Base-by-base conservation (phyloP, 2,797 vertebrate genomes). In the Gouania willdenowi region DNA sequence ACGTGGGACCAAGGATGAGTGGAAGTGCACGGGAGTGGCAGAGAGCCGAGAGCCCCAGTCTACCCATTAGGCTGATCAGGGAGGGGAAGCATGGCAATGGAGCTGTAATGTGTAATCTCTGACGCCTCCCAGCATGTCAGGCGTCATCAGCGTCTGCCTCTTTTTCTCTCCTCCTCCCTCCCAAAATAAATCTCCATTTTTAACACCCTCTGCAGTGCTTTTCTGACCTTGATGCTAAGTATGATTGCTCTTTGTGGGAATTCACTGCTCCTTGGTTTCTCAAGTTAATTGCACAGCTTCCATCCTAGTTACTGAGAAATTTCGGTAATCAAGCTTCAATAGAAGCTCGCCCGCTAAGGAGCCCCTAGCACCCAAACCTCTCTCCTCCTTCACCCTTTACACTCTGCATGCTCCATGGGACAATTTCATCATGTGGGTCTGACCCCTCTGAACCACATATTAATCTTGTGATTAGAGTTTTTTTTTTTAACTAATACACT, bases 1-100 rank as follows among this genome's bases (percentile, higher is more conserved):
- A 10, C 10, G 10, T 10, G 10, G 10, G 10, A n/a, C n/a, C n/a
- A n/a, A n/a, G n/a, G 6, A 4, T 36, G 36, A 69, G 52, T 37
- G 39, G 34, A 23, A 2, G 38, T 15, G 46, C 19, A 19, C 22
- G 8, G 31, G 37, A 16, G 61, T 57, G 65, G 60, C 56, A 57
- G 32, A 46, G 48, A 26, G 52, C 64, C 69, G 34, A 12, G 53
- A 78, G 65, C 41, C 61, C 40, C 49, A 25, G 58, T 58, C 67
- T 64, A 51, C 50, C 45, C 66, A 74, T 84, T 78, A 78, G 66
- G 79, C 74, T 72, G 65, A 71, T 68, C 59, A 70, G 73, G 59
- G 63, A 68, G 45, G 61, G 37, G 48, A 63, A 65, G 69, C 50
- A 38, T 59, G 27, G 56, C 77, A 76, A 72, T 56, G 33, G 63